Evolutionary conservation across 2,888 invertebrate genomes (phyloP), one percentile per base, ranked within the genome.

Genomic region (Cryptocheilus praepositus): DNA sequence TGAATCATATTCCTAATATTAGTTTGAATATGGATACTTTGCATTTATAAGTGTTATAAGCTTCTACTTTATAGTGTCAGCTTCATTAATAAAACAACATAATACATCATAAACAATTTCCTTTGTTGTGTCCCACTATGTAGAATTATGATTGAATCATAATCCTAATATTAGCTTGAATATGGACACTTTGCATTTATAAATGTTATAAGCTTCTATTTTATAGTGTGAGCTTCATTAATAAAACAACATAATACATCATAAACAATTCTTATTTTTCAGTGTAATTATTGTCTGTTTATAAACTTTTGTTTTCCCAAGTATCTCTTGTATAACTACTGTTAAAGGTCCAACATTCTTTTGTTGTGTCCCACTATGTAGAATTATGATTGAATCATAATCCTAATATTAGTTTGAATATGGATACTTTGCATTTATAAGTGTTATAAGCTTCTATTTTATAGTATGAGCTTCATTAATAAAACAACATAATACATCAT

Each of bases 281-380:
- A 36, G 36, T 36, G 1, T 36, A 7, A 36, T 1, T 36, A 11
- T 11, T 36, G 7, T 21, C 13, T 0, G 18, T 16, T 16, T 16
- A 28, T 21, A 21, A 19, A 28, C 28, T 25, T 43, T 0, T 19
- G 43, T 44, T 49, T 28, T 60, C 7, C 45, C 3, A 69, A 66
- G 58, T n/a, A 51, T 58, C 16, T 53, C 43, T 44, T 66, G 8
- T 28, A 15, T 49, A 21, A n/a, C 19, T 16, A 25, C 36, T 0
- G n/a, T 45, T n/a, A 16, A 52, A 49, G 89, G 91, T 0, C 94
- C 94, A 16, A 89, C 89, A 88, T 36, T 36, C 36, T 11, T 36
- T 36, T 36, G 36, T 36, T 11, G 11, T 11, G 13, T 11, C 7
- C 11, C 36, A 36, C 11, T 4, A 11, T 11, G 11, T 36, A 2